A percentile compares a stretch with the other conserved stretches of the same genome.
These are phyloP conservation scores for Chamaetylas fuelleborni DNA, from an alignment of 2,113 vertebrate genomes.

Conservation along the genomic window DNA sequence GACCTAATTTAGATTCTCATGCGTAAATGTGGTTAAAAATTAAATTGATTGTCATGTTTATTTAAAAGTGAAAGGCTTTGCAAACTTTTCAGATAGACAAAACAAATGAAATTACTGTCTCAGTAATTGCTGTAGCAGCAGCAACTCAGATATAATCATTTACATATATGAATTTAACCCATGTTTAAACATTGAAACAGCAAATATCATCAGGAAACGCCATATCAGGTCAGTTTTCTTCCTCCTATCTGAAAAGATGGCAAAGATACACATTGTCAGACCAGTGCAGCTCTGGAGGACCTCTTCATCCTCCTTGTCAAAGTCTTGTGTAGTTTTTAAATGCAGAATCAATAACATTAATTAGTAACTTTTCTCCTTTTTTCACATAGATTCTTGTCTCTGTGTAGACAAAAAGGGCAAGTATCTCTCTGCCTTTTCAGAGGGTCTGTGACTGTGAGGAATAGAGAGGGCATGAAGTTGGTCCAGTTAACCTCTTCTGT, in stretches of 20 bases:
- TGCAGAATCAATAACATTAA: not conserved
- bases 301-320: not conserved
- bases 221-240: not conserved
- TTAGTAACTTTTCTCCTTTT: not conserved
- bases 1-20: constrained; percentile 46
- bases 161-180: not conserved
- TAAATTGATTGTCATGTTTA: not conserved
- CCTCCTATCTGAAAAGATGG: not conserved
- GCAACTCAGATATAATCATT: not conserved
- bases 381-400: not conserved
- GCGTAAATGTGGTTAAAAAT: not conserved
- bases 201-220: not conserved
- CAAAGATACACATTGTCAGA: not conserved
- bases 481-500: not conserved
- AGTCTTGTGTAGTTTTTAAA: not conserved
- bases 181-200: not conserved
- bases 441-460: not conserved
- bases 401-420: not conserved
- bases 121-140: not conserved
- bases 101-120: not conserved
- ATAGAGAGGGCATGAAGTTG: not conserved
- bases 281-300: not conserved
- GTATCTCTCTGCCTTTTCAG: not conserved
- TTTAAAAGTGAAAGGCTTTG: not conserved
- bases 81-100: not conserved